Evolutionary conservation across 2,888 invertebrate genomes (phyloP).

Genomic region (Andrena minutula): DNA sequence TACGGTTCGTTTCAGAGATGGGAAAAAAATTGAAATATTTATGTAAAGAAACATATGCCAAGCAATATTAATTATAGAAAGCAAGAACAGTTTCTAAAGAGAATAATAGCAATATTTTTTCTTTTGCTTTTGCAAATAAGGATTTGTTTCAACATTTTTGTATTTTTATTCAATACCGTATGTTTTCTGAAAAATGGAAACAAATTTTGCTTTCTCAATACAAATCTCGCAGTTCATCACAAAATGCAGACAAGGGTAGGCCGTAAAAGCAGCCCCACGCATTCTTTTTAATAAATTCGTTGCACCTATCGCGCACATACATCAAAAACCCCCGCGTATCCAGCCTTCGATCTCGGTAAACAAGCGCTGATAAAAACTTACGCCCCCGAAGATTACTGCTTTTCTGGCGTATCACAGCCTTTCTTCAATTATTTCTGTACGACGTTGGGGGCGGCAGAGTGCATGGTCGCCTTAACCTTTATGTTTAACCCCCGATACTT

Average conservation of each 20-base stretch:
- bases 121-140: too few species aligned
- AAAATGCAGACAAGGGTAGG: neutral
- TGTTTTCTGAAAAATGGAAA: too few species aligned
- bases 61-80: too few species aligned
- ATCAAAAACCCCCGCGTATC: slow-evolving; percentile 28
- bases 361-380: slow-evolving; percentile 44
- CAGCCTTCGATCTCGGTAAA: slow-evolving; percentile 38
- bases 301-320: slow-evolving; percentile 13
- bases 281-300: slow-evolving; percentile 43
- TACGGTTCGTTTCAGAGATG: neutral
- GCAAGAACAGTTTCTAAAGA: too few species aligned
- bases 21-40: too few species aligned
- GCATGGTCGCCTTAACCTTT: slow-evolving; percentile 54
- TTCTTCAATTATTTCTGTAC: slow-evolving; percentile 58
- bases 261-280: neutral
- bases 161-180: too few species aligned
- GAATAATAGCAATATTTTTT: too few species aligned
- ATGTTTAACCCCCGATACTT: slow-evolving; percentile 60
- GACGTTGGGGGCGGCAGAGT: slow-evolving; percentile 38
- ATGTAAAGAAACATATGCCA: too few species aligned
- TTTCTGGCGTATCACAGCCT: slow-evolving; percentile 33
- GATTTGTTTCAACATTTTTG: too few species aligned
- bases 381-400: slow-evolving; percentile 52
- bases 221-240: neutral
- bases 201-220: too few species aligned